phyloP scores from a whole-genome alignment of 2,888 invertebrate species.

The Pteria penguin region DNA sequence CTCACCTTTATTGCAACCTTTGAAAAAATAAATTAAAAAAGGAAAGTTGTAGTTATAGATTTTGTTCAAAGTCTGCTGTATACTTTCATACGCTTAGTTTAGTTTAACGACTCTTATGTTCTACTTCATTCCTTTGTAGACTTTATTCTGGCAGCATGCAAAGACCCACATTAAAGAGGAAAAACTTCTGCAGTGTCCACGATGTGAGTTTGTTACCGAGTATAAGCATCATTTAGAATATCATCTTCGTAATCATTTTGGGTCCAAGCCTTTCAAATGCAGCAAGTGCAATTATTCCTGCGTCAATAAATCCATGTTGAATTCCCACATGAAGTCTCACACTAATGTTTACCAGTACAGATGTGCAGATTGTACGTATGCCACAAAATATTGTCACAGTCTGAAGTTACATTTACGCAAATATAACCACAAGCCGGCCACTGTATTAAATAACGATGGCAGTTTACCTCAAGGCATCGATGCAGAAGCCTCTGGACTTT shows the following conservation, averaged over 20 bases:
- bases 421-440: constrained; percentile 93
- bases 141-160: constrained; percentile 96
- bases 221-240: constrained; percentile 99
- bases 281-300: constrained; percentile 85
- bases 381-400: constrained; percentile 98
- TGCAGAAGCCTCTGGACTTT: constrained; percentile 73
- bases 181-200: constrained; percentile 92
- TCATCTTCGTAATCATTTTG: constrained; percentile 94
- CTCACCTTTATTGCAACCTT: too few species aligned
- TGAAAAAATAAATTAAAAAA: too few species aligned
- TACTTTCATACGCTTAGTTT: too few species aligned
- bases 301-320: constrained; percentile 91
- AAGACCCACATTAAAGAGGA: constrained; percentile 94
- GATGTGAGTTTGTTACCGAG: constrained; percentile 98
- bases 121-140: constrained; percentile 72
- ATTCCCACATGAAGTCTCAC: constrained; percentile 98
- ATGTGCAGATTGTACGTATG: constrained; percentile 95
- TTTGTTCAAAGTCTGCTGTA: too few species aligned
- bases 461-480: constrained; percentile 77
- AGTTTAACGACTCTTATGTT: too few species aligned
- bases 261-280: constrained; percentile 97
- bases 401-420: constrained; percentile 96
- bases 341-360: constrained; percentile 91
- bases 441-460: constrained; percentile 84
- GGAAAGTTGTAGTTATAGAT: too few species aligned